phyloP scores from a whole-genome alignment of 2,113 vertebrate genomes.

The Uria aalge region DNA sequence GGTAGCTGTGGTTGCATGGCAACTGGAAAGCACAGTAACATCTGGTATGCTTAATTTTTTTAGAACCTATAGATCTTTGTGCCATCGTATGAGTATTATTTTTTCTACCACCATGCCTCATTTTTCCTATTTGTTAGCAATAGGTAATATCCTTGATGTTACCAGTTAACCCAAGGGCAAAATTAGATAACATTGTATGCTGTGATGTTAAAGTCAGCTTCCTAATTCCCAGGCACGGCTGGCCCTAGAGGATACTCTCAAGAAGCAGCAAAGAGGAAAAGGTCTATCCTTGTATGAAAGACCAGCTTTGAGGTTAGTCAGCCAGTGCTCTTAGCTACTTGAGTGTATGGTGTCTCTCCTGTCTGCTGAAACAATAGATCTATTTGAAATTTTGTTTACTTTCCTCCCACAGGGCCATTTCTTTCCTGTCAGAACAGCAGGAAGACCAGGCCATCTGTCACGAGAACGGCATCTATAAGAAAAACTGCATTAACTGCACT shows the following conservation, averaged over 20 bases:
- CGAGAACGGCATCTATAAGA: background rate
- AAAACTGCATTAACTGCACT: background rate
- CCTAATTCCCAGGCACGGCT: background rate
- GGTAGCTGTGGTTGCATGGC: constrained; percentile 51
- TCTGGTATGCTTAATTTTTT: constrained; percentile 38
- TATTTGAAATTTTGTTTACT: background rate
- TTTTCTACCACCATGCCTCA: background rate
- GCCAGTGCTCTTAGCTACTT: background rate
- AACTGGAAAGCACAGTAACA: constrained; percentile 46
- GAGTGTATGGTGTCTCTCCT: background rate
- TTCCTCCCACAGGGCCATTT: background rate
- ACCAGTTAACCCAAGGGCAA: background rate
- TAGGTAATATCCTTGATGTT: background rate
- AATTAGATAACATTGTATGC: background rate
- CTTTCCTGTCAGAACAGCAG: background rate
- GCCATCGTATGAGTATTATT: background rate
- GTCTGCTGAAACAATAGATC: background rate
- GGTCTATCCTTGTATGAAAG: background rate
- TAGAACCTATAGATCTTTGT: background rate
- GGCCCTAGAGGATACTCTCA: background rate
- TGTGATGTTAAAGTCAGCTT: background rate
- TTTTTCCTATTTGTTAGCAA: background rate
- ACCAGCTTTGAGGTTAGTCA: background rate
- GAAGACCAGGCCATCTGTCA: background rate
- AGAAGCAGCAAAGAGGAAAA: background rate